A percentile compares a stretch with the other conserved stretches of the same genome.
phyloP scores from a whole-genome alignment of 2,888 invertebrate genomes.

The Blomia tropicalis region DNA sequence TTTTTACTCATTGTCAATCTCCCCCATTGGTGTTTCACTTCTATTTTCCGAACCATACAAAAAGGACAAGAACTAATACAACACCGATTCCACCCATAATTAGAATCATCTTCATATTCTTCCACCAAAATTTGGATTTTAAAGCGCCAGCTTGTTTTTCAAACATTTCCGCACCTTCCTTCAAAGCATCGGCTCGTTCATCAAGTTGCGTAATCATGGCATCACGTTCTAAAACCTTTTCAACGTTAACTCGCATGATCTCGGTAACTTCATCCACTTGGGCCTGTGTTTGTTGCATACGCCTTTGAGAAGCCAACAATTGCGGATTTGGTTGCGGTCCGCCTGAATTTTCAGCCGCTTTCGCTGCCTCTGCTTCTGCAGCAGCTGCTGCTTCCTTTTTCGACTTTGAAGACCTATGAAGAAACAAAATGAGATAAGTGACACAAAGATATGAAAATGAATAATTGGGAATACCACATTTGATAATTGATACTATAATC shows the following conservation, averaged over 20 bases:
- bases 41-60: slow-evolving; percentile 25
- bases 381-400: not conserved
- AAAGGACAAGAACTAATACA: slow-evolving; percentile 24
- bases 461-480: not conserved
- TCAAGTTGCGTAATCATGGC: slow-evolving; percentile 27
- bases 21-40: too few species aligned
- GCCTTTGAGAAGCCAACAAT: slow-evolving; percentile 18
- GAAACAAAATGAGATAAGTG: too few species aligned
- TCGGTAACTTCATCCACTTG: slow-evolving; percentile 27
- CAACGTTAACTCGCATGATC: slow-evolving; percentile 27
- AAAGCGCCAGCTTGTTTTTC: slow-evolving; percentile 38
- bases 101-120: slow-evolving; percentile 25
- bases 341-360: not conserved
- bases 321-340: slow-evolving; percentile 21
- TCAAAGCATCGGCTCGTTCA: slow-evolving; percentile 28
- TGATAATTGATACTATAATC: not conserved
- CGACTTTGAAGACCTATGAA: slow-evolving; percentile 10
- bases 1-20: too few species aligned
- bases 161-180: slow-evolving; percentile 36
- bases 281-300: slow-evolving; percentile 26
- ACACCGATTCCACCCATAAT: slow-evolving; percentile 26
- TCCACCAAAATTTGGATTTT: slow-evolving; percentile 39
- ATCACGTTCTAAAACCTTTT: slow-evolving; percentile 27
- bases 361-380: not conserved
- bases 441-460: not conserved